Evolutionary conservation across 2,888 invertebrate species (phyloP), one percentile per base, ranked within the genome.

Genomic region (Drosophila tripunctata): DNA sequence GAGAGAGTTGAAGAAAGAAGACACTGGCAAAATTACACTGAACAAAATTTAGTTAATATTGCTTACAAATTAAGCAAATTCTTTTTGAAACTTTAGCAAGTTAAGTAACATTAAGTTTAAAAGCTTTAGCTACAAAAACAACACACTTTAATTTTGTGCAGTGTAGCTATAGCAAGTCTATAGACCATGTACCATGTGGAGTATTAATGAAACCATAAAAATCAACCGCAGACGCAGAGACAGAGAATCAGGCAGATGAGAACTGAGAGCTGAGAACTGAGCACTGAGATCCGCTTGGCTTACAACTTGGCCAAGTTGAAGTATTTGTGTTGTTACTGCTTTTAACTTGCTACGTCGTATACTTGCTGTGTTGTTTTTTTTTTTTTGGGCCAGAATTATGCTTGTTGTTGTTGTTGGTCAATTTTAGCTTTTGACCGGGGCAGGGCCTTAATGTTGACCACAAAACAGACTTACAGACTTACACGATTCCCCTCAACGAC

Each of bases 191-290:
- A 52, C 40, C 60, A 51, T 81, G 70, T 73, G 73, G 58, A 61
- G 70, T 71, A 87, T 70, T 86, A 87, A 88, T 79, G 87, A 89
- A 87, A 84, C 88, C 75, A 78, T 83, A 88, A 87, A 86, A 84
- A 73, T 74, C 69, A 88, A 89, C 89, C 89, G 74, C n/a, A 15
- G 33, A 48, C 22, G 47, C 48, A 83, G 75, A 77, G 43, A 30
- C 27, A 30, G 38, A 43, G 35, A 31, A 12, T 55, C 45, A 62
- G 33, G 40, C 24, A 56, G 47, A 66, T 52, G 45, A 72, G n/a
- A 52, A 35, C 55, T 10, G 35, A 40, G 41, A 33, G 33, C 44
- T 44, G 24, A 22, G 22, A 33, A 21, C 27, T 68, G 73, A 70
- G 73, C 71, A 62, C 68, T 67, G 41, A 75, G 70, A 60, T 80